Conservation (phyloP, 1,140 invertebrate species). For the Bombus confusus region DNA sequence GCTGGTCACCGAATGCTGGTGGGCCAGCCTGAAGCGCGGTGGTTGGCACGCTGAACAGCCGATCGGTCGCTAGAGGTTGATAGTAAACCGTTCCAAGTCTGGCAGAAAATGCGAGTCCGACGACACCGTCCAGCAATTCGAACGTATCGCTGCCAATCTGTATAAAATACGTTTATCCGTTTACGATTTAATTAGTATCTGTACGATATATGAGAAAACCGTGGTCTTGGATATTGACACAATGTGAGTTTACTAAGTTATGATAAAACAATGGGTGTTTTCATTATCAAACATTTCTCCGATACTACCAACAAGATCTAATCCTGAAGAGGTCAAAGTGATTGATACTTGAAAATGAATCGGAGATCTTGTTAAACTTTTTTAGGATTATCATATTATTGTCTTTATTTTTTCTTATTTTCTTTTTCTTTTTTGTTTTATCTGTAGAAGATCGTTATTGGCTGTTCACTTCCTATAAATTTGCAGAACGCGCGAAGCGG, state of each 20-base stretch:
- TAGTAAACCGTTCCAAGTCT: conserved; percentile 87
- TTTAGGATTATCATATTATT: too few species aligned
- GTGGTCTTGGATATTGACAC: too few species aligned
- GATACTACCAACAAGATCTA: too few species aligned
- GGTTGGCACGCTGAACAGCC: conserved; percentile 89
- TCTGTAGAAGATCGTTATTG: not conserved
- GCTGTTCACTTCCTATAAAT: not conserved
- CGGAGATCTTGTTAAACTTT: too few species aligned
- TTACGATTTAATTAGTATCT: not conserved
- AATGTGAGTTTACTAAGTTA: too few species aligned
- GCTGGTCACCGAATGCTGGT: conserved; percentile 85
- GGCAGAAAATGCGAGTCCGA: conserved; percentile 89
- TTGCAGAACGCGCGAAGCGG: not conserved
- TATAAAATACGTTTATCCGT: not conserved
- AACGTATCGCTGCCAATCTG: conserved; percentile 85
- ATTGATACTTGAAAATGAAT: too few species aligned
- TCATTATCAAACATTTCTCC: too few species aligned
- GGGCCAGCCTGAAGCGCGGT: conserved; percentile 88
- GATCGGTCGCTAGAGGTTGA: conserved; percentile 91
- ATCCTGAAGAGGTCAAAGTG: too few species aligned
- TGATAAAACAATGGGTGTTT: too few species aligned
- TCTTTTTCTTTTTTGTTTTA: too few species aligned
- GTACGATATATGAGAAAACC: too few species aligned
- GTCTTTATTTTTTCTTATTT: too few species aligned
- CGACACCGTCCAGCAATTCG: conserved; percentile 90